These are phyloP conservation scores for Heteromyza rotundicornis DNA, from an alignment of 2,888 invertebrate genomes.

Conservation along the genomic window DNA sequence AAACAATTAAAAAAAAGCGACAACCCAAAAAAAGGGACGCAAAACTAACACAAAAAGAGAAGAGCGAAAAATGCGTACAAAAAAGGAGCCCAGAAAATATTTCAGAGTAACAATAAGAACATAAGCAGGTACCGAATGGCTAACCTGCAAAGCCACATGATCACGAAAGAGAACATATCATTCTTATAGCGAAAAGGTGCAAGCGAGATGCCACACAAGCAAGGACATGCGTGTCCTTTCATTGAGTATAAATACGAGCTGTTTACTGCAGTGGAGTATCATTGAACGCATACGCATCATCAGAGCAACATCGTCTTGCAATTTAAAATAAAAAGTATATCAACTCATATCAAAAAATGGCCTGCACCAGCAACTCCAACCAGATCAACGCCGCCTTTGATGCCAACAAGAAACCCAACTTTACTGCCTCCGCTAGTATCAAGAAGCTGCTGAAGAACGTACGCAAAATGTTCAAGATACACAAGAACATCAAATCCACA, in stretches of 20 bases:
- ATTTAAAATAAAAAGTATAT: background rate
- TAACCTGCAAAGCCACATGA: no score
- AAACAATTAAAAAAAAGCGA: background rate
- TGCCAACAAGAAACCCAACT: constrained; percentile 1
- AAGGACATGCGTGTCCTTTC: no score
- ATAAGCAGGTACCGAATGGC: no score
- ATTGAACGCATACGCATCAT: background rate
- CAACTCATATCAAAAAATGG: constrained; percentile 6
- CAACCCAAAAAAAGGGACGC: constrained; percentile 7
- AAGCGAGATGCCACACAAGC: no score
- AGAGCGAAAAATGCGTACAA: background rate
- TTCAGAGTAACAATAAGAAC: no score
- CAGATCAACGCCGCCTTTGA: constrained; percentile 19
- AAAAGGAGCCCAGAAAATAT: background rate
- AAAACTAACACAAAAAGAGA: background rate
- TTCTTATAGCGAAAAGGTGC: no score
- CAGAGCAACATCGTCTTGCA: background rate
- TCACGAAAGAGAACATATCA: no score
- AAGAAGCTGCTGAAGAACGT: constrained; percentile 32
- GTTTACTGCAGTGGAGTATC: background rate
- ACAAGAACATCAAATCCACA: background rate
- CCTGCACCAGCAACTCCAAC: constrained; percentile 6
- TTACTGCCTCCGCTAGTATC: constrained; percentile 25
- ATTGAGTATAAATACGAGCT: no score
- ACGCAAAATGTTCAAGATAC: constrained; percentile 28